A percentile compares a stretch with the other conserved stretches of the same genome.
Evolutionary conservation across 2,797 vertebrate species (phyloP).

Genomic region (Sebastes steindachneri): DNA sequence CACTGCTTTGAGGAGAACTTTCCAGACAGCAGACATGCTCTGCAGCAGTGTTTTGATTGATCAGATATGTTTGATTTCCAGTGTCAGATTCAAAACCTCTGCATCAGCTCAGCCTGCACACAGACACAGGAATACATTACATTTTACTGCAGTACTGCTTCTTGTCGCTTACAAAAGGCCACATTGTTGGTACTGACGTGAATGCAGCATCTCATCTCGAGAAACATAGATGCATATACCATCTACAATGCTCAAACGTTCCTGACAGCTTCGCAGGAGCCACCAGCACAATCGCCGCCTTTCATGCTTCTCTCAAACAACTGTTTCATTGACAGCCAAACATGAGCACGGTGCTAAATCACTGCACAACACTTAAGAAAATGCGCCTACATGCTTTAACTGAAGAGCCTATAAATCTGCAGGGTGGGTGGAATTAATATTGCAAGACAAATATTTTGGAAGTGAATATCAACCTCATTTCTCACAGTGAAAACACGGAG

Average conservation of each 20-base stretch:
- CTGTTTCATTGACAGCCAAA: background rate
- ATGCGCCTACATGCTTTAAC: background rate
- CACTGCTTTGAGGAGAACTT: slow-evolving; percentile 6
- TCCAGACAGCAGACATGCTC: slow-evolving; percentile 21
- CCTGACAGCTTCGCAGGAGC: background rate
- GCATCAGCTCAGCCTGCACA: slow-evolving; percentile 14
- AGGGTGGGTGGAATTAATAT: slow-evolving; percentile 40
- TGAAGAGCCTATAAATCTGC: slow-evolving; percentile 38
- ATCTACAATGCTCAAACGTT: background rate
- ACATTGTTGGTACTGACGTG: slow-evolving; percentile 1
- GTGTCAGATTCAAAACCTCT: slow-evolving; percentile 22
- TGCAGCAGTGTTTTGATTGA: slow-evolving; percentile 25
- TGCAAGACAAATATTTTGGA: slow-evolving; percentile 60
- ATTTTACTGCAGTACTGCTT: background rate
- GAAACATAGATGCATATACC: background rate
- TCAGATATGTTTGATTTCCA: slow-evolving; percentile 31
- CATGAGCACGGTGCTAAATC: background rate
- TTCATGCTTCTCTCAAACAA: slow-evolving; percentile 8
- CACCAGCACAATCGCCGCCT: slow-evolving; percentile 4
- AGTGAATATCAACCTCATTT: slow-evolving; percentile 47
- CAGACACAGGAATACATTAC: slow-evolving; percentile 14
- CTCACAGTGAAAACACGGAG: slow-evolving; percentile 45
- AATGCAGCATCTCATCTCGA: background rate
- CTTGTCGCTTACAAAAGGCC: background rate
- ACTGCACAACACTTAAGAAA: background rate